These are phyloP conservation scores for Thalassoma bifasciatum DNA, from an alignment of 2,113 vertebrate species.

Conservation along the genomic window DNA sequence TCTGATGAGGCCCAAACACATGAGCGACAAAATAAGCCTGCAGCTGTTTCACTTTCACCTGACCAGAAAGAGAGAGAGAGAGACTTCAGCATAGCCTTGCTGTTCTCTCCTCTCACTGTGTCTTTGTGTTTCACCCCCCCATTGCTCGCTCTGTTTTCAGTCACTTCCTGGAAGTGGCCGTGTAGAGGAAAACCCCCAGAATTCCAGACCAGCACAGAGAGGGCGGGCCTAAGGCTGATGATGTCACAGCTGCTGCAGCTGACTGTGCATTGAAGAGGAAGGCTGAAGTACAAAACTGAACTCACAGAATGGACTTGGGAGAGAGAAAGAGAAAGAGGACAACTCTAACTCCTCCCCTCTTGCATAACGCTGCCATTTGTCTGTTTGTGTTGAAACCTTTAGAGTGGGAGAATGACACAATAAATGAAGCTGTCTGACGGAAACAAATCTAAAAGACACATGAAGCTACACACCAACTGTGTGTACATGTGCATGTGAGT, in stretches of 20 bases:
- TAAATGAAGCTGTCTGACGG: too few species aligned
- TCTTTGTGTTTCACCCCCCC: too few species aligned
- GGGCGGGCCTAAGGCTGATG: conserved; percentile 37
- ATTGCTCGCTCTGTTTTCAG: conserved; percentile 35
- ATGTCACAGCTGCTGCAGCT: conserved; percentile 42
- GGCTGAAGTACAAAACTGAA: background rate
- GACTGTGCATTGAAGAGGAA: background rate
- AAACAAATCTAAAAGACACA: too few species aligned
- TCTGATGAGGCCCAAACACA: background rate
- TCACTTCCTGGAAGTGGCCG: conserved; percentile 84
- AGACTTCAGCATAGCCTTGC: too few species aligned
- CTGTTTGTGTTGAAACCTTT: too few species aligned
- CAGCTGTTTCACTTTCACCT: conserved; percentile 53
- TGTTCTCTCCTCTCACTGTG: too few species aligned
- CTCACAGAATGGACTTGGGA: too few species aligned
- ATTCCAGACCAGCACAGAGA: conserved; percentile 70
- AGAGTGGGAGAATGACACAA: too few species aligned
- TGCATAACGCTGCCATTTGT: too few species aligned
- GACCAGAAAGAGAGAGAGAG: background rate
- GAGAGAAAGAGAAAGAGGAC: background rate
- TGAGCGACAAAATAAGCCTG: background rate
- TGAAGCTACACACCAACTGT: too few species aligned
- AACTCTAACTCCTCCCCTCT: too few species aligned
- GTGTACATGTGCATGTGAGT: too few species aligned
- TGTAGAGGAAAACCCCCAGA: conserved; percentile 85